phyloP scores from a whole-genome alignment of 2,888 invertebrate genomes.

The Cheiracanthium punctorium region DNA sequence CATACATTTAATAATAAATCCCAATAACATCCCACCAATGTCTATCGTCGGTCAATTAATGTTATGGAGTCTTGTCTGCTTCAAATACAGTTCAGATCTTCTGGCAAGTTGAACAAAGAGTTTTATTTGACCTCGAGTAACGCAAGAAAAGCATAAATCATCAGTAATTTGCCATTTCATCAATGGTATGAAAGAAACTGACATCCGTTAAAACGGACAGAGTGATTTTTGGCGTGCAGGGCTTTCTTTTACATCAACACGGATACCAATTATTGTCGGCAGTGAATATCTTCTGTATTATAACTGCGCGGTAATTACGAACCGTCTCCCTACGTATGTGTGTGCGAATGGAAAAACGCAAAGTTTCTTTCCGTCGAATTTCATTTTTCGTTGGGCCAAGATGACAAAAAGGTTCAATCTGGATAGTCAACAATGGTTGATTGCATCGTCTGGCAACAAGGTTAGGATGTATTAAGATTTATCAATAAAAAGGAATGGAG shows the following conservation, averaged over 20 bases:
- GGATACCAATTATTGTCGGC: neutral
- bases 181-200: neutral
- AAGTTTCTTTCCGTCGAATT: neutral
- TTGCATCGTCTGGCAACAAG: no score
- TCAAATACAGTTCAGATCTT: no score
- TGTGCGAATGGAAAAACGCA: neutral
- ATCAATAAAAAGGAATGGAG: no score
- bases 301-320: neutral
- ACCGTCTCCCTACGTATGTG: neutral
- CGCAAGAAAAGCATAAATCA: conserved; percentile 56
- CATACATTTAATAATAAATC: no score
- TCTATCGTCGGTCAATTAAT: no score
- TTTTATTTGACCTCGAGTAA: conserved; percentile 19
- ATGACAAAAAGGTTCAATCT: no score
- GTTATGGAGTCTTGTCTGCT: no score
- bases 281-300: neutral
- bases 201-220: conserved; percentile 11
- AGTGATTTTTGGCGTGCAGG: conserved; percentile 7
- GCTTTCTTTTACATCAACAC: neutral
- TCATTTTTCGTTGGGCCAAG: neutral
- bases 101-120: neutral
- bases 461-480: no score
- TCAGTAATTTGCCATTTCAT: conserved; percentile 34
- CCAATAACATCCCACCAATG: no score
- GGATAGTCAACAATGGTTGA: no score